Conservation (phyloP, 2,113 vertebrate genomes). For the Dromas ardeola region DNA sequence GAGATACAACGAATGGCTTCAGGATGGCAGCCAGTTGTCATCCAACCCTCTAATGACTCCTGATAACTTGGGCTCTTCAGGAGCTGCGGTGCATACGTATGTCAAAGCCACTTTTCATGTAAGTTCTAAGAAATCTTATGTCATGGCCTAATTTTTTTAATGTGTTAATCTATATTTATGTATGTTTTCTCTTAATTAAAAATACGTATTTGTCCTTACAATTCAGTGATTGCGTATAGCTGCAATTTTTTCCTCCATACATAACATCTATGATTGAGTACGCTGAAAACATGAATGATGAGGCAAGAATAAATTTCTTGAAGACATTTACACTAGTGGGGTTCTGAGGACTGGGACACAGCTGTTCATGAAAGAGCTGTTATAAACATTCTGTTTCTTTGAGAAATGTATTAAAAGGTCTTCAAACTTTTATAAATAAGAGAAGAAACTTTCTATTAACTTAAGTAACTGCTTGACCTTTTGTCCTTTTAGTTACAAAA, state of each 20-base stretch:
- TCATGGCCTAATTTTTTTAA: not conserved
- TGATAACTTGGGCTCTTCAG: constrained; percentile 93
- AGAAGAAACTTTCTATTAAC: not conserved
- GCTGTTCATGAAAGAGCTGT: not conserved
- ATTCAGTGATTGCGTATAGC: not conserved
- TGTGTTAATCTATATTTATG: not conserved
- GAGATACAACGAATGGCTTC: constrained; percentile 94
- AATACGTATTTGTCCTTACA: not conserved
- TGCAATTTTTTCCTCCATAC: not conserved
- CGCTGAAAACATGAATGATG: not conserved
- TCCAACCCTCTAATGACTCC: constrained; percentile 98
- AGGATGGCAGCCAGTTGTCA: constrained; percentile 95
- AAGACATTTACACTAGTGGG: not conserved
- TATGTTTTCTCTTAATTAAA: not conserved
- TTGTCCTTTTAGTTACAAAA: not conserved
- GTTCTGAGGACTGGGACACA: not conserved
- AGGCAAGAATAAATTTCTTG: not conserved
- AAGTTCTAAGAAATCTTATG: constrained; percentile 52
- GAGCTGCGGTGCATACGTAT: constrained; percentile 90
- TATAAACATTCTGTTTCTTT: not conserved
- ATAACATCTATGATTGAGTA: not conserved
- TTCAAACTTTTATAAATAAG: not conserved
- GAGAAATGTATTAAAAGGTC: not conserved
- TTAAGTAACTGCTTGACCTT: not conserved
- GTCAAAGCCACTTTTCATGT: constrained; percentile 98